These are phyloP conservation scores for Aplocera efformata DNA, from an alignment of 2,888 invertebrate species.

Conservation along the genomic window DNA sequence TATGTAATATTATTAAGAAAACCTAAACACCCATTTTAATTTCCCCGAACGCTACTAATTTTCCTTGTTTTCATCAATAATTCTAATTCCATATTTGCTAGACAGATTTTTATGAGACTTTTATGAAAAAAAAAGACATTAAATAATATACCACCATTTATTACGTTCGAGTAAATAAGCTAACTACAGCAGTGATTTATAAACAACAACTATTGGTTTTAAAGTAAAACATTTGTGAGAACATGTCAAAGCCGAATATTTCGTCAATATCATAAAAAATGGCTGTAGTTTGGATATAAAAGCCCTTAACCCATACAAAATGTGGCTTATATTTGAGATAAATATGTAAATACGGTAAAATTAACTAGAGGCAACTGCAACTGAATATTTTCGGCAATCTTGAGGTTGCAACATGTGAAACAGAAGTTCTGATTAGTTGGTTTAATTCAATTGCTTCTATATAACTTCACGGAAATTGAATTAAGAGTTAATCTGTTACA, in stretches of 20 bases:
- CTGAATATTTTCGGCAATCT: not conserved
- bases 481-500: too few relatives aligned
- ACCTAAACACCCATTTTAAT: too few relatives aligned
- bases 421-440: not conserved
- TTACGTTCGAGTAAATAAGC: slow-evolving; percentile 19
- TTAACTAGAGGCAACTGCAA: slow-evolving; percentile 7
- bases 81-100: too few relatives aligned
- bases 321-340: slow-evolving; percentile 15
- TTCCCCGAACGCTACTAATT: too few relatives aligned
- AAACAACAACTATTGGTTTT: slow-evolving; percentile 11
- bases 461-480: too few relatives aligned
- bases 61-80: too few relatives aligned
- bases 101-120: too few relatives aligned
- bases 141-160: slow-evolving; percentile 24
- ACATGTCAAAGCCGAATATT: slow-evolving; percentile 1
- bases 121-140: slow-evolving; percentile 8
- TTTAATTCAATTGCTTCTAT: too few relatives aligned
- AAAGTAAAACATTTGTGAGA: too few relatives aligned
- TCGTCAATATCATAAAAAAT: not conserved
- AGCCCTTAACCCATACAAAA: slow-evolving; percentile 18
- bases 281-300: slow-evolving; percentile 1
- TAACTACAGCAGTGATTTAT: slow-evolving; percentile 11
- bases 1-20: too few relatives aligned
- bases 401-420: not conserved
- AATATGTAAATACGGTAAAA: slow-evolving; percentile 3